Percentiles rank a stretch among this genome's conserved stretches.
Evolutionary conservation across 1,140 invertebrate genomes (phyloP).

Genomic region (Drosophila busckii): DNA sequence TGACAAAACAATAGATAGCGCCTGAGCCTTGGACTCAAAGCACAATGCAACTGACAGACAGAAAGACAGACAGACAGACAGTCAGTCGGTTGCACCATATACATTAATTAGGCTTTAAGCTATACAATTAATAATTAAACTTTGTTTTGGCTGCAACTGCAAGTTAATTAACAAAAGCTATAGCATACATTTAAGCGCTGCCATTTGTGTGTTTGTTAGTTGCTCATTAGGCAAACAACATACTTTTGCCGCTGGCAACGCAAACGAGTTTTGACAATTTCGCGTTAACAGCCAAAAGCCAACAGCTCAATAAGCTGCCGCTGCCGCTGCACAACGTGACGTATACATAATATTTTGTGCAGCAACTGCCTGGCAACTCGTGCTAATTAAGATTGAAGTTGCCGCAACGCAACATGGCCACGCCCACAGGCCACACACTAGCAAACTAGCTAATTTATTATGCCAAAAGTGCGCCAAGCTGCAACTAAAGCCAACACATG

Average conservation of each 20-base stretch:
- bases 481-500: slow-evolving; percentile 10
- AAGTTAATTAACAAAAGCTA: slow-evolving; percentile 1
- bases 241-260: slow-evolving; percentile 17
- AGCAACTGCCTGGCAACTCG: slow-evolving; percentile 12
- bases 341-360: slow-evolving; percentile 46
- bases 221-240: slow-evolving; percentile 37
- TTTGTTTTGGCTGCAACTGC: slow-evolving; percentile 9
- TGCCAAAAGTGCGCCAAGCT: slow-evolving; percentile 59
- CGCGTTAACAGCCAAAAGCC: too few relatives aligned
- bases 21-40: slow-evolving; percentile 28
- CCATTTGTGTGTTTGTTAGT: not conserved
- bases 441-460: slow-evolving; percentile 62
- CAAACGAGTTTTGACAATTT: slow-evolving; percentile 12
- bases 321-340: too few relatives aligned
- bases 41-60: slow-evolving; percentile 11
- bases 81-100: too few relatives aligned
- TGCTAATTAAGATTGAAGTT: slow-evolving; percentile 75
- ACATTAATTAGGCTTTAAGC: too few relatives aligned
- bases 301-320: slow-evolving; percentile 3
- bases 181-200: too few relatives aligned
- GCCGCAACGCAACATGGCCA: slow-evolving; percentile 52
- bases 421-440: slow-evolving; percentile 3
- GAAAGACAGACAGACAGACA: too few relatives aligned
- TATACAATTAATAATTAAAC: too few relatives aligned
- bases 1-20: slow-evolving; percentile 49